A percentile compares a stretch with the other conserved stretches of the same genome.
phyloP scores from a whole-genome alignment of 2,113 vertebrate species.

The Platichthys stellatus region DNA sequence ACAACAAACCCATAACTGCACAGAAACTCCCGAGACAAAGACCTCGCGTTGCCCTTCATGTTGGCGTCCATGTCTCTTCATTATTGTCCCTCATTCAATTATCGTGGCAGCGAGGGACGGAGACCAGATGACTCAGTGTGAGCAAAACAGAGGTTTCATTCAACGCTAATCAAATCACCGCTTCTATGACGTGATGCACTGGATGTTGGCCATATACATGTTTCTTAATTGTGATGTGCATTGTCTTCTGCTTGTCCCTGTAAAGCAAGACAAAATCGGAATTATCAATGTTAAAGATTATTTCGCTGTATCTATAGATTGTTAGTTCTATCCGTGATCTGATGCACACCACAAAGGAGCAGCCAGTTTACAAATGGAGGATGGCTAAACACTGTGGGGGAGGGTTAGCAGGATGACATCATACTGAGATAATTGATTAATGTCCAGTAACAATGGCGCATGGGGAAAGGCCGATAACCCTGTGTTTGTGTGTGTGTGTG shows the following conservation, averaged over 20 bases:
- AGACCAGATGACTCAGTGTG: slow-evolving; percentile 72
- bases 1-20: neutral
- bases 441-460: slow-evolving; percentile 62
- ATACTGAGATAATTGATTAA: slow-evolving; percentile 78
- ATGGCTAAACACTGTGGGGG: slow-evolving; percentile 57
- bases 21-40: slow-evolving; percentile 31
- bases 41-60: slow-evolving; percentile 45
- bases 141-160: slow-evolving; percentile 64
- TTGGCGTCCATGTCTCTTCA: slow-evolving; percentile 60
- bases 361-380: slow-evolving; percentile 37
- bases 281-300: neutral
- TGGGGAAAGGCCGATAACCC: slow-evolving; percentile 24
- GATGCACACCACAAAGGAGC: slow-evolving; percentile 19
- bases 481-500: slow-evolving; percentile 24
- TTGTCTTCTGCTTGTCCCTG: neutral
- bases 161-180: slow-evolving; percentile 66
- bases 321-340: slow-evolving; percentile 3
- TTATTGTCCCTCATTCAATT: slow-evolving; percentile 74
- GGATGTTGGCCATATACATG: slow-evolving; percentile 11
- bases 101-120: slow-evolving; percentile 54
- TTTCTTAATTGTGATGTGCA: slow-evolving; percentile 8
- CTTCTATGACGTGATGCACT: slow-evolving; percentile 52
- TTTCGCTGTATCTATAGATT: neutral
- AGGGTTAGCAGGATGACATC: slow-evolving; percentile 74
- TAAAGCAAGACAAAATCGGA: neutral